Conservation (phyloP, 2,113 vertebrate genomes). For the Trematomus loennbergii region DNA sequence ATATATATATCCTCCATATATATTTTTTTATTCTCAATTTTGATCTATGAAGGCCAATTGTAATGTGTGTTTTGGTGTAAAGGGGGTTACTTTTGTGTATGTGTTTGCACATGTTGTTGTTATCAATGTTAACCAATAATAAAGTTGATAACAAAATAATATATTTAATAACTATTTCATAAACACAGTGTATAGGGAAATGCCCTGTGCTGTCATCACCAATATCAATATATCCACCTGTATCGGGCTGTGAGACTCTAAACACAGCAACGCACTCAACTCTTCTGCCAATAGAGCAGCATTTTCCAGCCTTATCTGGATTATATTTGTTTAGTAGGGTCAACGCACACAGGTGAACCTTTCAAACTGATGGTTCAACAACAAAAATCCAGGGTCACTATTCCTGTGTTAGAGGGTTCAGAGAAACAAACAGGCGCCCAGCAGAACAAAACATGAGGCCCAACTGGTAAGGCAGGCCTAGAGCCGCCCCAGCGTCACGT, state of each 20-base stretch:
- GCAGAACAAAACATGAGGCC: slow-evolving; percentile 42
- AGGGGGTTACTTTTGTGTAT: no score
- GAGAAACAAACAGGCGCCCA: not conserved
- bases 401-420: not conserved
- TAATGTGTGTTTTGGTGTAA: no score
- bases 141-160: no score
- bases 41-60: no score
- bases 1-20: no score
- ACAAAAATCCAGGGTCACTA: slow-evolving; percentile 8
- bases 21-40: no score
- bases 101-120: no score
- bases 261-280: not conserved
- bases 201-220: no score
- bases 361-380: not conserved
- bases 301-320: not conserved
- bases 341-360: not conserved
- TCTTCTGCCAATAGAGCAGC: not conserved
- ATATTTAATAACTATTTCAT: no score
- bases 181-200: no score
- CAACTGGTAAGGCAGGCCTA: slow-evolving; percentile 38
- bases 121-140: no score
- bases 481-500: slow-evolving; percentile 2
- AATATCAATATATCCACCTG: not conserved
- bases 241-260: not conserved
- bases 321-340: slow-evolving; percentile 21